Evolutionary conservation across 2,888 invertebrate species (phyloP), one percentile per base, ranked within the genome.

Genomic region (Odontocerum albicorne): DNA sequence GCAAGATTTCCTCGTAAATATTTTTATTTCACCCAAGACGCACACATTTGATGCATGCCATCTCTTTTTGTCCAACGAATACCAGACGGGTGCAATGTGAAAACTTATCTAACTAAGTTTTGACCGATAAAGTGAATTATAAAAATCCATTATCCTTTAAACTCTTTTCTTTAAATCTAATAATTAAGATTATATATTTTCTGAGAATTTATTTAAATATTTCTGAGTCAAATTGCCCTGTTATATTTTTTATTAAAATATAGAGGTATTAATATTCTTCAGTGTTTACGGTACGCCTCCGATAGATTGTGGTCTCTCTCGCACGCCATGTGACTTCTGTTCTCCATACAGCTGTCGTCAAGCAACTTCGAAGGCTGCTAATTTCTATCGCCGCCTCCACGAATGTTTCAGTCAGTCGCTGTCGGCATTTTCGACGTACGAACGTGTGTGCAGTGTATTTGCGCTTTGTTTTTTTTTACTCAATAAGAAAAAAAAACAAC

Each of bases 321-420:
- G 45, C 49, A 33, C 55, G 31, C 59, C 55, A 55, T 56, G 55
- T 56, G 52, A 57, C 57, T 57, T 52, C 36, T 52, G 49, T 59
- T 57, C 59, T 59, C 57, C 51, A 46, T 50, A 36, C 55, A 32
- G 49, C 55, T 59, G 59, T 60, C 49, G 60, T 54, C 57, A 54
- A 55, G 51, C 49, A 44, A 49, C 32, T 45, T 47, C 44, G 50
- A 46, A 49, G 51, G 55, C 50, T 40, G 33, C 51, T 55, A 43
- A 36, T 47, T 27, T 31, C 57, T 43, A 57, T 51, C 57, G 57
- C 57, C 57, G 49, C 57, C 57, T 57, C 52, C 57, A 27, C 22
- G 33, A 35, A 31, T 36, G 42, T 17, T 42, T 38, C 54, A 44
- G n/a, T 32, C 57, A 59, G 61, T 49, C 45, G 53, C 44, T 56